These are phyloP conservation scores for Ciconia maguari DNA, from an alignment of 2,113 vertebrate genomes.

Conservation along the genomic window DNA sequence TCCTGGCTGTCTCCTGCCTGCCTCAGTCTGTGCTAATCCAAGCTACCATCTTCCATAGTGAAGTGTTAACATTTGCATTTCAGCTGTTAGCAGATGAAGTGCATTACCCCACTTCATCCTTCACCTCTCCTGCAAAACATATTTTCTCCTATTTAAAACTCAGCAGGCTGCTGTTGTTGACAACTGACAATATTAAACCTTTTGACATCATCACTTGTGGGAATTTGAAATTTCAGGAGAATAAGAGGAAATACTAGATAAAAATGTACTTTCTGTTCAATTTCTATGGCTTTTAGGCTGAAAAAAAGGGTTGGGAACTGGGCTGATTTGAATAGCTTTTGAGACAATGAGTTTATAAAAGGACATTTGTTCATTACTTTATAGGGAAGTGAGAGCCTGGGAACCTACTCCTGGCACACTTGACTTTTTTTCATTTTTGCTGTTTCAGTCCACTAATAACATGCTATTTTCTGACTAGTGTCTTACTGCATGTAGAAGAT, in stretches of 20 bases:
- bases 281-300: neutral
- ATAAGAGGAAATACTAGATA: neutral
- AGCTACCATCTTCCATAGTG: neutral
- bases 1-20: neutral
- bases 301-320: neutral
- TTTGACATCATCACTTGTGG: neutral
- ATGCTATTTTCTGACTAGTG: neutral
- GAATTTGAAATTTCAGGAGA: neutral
- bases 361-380: constrained; percentile 19
- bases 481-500: neutral
- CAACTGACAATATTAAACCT: neutral
- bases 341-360: constrained; percentile 45
- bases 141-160: neutral
- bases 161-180: neutral
- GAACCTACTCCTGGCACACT: neutral
- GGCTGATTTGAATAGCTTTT: constrained; percentile 24
- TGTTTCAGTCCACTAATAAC: neutral
- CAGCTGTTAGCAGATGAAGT: neutral
- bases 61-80: neutral
- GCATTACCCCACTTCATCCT: neutral
- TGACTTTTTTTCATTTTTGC: constrained; percentile 7
- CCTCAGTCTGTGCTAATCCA: neutral
- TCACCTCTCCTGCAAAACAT: neutral
- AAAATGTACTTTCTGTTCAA: neutral
- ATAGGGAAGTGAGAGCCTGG: constrained; percentile 12